phyloP scores from a whole-genome alignment of 23 tunicate species.

The Botrylloides violaceus region DNA sequence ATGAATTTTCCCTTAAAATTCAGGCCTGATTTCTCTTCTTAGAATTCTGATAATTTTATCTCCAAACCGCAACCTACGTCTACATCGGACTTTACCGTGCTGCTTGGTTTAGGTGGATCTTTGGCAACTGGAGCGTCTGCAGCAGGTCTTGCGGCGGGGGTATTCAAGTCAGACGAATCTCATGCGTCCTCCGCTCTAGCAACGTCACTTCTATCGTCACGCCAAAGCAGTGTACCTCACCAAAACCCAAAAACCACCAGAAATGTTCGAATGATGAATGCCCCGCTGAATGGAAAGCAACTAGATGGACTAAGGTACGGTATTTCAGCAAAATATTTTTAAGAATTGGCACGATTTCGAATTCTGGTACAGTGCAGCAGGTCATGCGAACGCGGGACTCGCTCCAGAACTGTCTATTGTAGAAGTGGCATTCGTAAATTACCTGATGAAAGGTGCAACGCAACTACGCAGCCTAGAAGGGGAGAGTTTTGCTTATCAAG shows the following conservation, averaged over 20 bases:
- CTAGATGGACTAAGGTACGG: constrained; percentile 75
- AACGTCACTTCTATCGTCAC: constrained; percentile 17
- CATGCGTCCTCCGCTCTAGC: constrained; percentile 36
- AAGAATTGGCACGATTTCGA: no score
- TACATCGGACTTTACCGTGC: no score
- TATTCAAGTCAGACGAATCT: constrained; percentile 36
- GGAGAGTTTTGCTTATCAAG: constrained; percentile 46
- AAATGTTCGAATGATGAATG: constrained; percentile 43
- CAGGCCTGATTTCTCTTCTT: no score
- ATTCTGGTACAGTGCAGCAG: constrained; percentile 74
- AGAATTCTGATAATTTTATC: no score
- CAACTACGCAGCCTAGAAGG: constrained; percentile 26
- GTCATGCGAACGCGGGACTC: constrained; percentile 57
- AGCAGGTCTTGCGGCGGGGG: constrained; percentile 75
- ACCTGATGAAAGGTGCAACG: constrained; percentile 40
- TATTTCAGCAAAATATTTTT: no score
- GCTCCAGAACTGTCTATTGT: constrained; percentile 50
- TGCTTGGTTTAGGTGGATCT: constrained; percentile 70
- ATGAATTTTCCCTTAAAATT: no score
- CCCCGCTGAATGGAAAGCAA: constrained; percentile 71
- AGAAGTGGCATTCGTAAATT: constrained; percentile 41
- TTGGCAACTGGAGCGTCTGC: constrained; percentile 59
- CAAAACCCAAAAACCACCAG: constrained; percentile 29
- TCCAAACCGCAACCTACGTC: neutral
- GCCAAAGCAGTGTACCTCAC: constrained; percentile 25